Percentiles rank a stretch among this genome's conserved stretches.
These are phyloP conservation scores for Micoletzkya japonica DNA, from an alignment of 2,888 invertebrate genomes.

Conservation along the genomic window DNA sequence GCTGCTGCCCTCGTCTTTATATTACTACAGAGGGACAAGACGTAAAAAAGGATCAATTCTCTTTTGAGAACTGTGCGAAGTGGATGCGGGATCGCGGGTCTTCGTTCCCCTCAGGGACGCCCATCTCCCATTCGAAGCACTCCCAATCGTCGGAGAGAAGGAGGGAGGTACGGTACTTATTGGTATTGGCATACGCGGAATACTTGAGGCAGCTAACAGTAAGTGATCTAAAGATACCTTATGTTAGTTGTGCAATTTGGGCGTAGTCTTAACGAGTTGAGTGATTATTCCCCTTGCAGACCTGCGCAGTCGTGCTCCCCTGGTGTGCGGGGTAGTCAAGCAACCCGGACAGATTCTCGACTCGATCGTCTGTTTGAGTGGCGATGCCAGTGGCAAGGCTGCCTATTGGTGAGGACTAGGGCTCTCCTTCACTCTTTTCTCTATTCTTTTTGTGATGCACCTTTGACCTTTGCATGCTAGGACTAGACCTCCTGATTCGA, in stretches of 20 bases:
- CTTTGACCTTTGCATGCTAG: not conserved
- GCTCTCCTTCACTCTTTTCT: not conserved
- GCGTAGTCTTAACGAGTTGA: too few species aligned
- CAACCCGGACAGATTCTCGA: slow-evolving; percentile 4
- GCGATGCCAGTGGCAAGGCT: not conserved
- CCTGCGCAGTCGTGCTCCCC: not conserved
- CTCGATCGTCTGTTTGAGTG: not conserved
- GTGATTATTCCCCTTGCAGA: too few species aligned
- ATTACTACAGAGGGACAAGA: too few species aligned
- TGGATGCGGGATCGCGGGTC: slow-evolving; percentile 26
- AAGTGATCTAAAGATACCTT: too few species aligned
- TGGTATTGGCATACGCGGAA: too few species aligned
- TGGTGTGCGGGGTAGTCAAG: slow-evolving; percentile 23
- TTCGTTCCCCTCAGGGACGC: slow-evolving; percentile 26
- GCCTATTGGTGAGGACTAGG: not conserved
- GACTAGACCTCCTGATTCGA: too few species aligned
- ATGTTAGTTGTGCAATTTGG: too few species aligned
- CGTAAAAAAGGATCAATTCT: not conserved
- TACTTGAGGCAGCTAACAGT: too few species aligned
- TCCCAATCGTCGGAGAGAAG: slow-evolving; percentile 28
- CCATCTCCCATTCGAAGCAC: slow-evolving; percentile 28
- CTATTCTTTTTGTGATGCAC: not conserved
- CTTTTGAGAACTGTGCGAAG: slow-evolving; percentile 27
- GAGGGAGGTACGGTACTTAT: slow-evolving; percentile 15
- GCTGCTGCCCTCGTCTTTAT: not conserved